Evolutionary conservation across 2,888 invertebrate species (phyloP).

Genomic region (Leucophenga montana): DNA sequence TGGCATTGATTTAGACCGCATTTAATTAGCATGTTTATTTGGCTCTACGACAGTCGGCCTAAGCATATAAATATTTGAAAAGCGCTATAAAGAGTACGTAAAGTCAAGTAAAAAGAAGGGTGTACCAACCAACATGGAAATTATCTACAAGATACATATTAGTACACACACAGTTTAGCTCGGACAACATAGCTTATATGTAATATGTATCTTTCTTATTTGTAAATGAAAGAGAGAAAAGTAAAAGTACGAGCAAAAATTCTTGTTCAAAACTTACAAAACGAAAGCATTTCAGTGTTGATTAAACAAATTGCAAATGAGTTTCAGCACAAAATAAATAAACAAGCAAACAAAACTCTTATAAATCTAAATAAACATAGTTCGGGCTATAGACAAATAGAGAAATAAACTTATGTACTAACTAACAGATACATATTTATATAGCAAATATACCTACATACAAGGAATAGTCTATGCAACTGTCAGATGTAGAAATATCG

Average conservation of each 20-base stretch:
- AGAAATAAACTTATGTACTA: constrained; percentile 38
- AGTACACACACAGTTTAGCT: neutral
- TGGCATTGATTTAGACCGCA: constrained; percentile 41
- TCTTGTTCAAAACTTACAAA: neutral
- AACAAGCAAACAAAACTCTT: constrained; percentile 59
- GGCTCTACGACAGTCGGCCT: constrained; percentile 39
- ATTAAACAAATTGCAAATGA: constrained; percentile 65
- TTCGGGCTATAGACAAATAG: constrained; percentile 1
- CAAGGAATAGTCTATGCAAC: too few species aligned
- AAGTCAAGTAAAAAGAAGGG: too few species aligned
- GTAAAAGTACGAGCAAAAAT: too few species aligned
- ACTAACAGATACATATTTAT: constrained; percentile 7
- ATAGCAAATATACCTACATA: too few species aligned
- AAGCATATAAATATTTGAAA: neutral
- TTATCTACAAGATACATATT: too few species aligned
- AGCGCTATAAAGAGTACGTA: too few species aligned
- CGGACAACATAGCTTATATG: neutral
- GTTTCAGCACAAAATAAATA: constrained; percentile 56
- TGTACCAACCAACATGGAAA: too few species aligned
- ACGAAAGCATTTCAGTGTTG: constrained; percentile 51
- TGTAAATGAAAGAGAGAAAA: neutral
- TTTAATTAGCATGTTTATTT: constrained; percentile 65
- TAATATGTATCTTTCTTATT: constrained; percentile 2
- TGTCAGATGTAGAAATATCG: neutral
- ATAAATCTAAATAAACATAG: constrained; percentile 59